Evolutionary conservation across 2,888 invertebrate genomes (phyloP), one percentile per base, ranked within the genome.

Genomic region (Philereme vetulata): DNA sequence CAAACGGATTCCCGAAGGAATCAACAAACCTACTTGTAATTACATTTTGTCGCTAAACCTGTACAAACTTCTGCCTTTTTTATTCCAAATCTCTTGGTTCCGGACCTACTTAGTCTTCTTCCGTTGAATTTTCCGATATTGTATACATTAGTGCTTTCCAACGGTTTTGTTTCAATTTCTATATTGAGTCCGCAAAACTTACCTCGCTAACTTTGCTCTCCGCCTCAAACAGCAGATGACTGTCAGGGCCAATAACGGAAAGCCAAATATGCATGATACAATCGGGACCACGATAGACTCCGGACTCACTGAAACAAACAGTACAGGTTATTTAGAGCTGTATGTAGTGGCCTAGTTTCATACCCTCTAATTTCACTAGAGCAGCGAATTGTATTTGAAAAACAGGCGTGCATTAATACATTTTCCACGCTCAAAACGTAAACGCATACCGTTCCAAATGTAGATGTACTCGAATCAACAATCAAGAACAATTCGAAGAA

Each of bases 261-360:
- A 97, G 60, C 97, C 97, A 78, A 97, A 94, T 80, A 97, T 97
- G 85, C 97, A 97, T 57, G 97, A 97, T 52, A 97, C 95, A 72
- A 97, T 97, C 46, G 97, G 97, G 70, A 97, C 95, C 55, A 97
- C 97, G 71, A 97, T 96, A 56, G 96, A 96, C 87, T 97, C 97
- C 53, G 97, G 96, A 51, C 97, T 95, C 68, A 97, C 97, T 97
- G 94, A 34, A 88, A 89, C 82, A 86, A 86, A 65, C 64, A 21
- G 21, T 57, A 61, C 57, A 52, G 21, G 21, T 21, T 21, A 21
- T 21, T 21, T 1, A 21, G 21, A 21, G 21, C 21, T 21, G 21
- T 6, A 8, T 5, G 4, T 6, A 8, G 6, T 38, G 38, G 38
- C 38, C 7, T 36, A 36, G 35, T 38, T 38, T 38, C 3, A 6